Percentiles rank a stretch among this genome's conserved stretches.
Evolutionary conservation across 2,888 invertebrate species (phyloP).

Genomic region (Xanthostigma xanthostigma): DNA sequence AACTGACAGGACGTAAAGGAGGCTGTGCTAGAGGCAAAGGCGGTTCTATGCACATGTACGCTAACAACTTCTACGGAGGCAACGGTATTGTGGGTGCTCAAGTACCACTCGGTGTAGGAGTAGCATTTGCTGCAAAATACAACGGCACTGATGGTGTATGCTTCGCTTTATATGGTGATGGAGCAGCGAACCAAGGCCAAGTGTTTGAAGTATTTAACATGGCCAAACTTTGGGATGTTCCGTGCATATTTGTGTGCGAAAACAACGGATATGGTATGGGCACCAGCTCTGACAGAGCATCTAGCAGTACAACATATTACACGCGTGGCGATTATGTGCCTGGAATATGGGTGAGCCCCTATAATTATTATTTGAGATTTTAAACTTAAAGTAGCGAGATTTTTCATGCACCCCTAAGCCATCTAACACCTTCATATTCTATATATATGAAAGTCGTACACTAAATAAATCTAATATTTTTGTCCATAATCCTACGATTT

Average conservation of each 20-base stretch:
- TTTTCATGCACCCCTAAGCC: neutral
- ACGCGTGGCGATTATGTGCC: slow-evolving; percentile 89
- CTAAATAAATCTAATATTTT: too few relatives aligned
- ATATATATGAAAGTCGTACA: too few relatives aligned
- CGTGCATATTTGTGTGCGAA: slow-evolving; percentile 90
- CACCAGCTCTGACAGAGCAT: slow-evolving; percentile 75
- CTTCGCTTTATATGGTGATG: slow-evolving; percentile 84
- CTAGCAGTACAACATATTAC: slow-evolving; percentile 83
- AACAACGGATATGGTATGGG: slow-evolving; percentile 99
- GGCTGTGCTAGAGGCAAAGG: too few relatives aligned
- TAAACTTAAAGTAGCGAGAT: neutral
- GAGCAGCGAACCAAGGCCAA: slow-evolving; percentile 90
- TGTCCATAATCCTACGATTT: too few relatives aligned
- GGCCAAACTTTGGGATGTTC: slow-evolving; percentile 88
- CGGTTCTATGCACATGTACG: too few relatives aligned
- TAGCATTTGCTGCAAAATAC: slow-evolving; percentile 88
- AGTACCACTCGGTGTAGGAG: slow-evolving; percentile 88
- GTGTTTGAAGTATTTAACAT: slow-evolving; percentile 88
- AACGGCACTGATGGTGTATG: slow-evolving; percentile 71
- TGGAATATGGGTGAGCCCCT: slow-evolving; percentile 67
- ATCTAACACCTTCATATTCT: neutral
- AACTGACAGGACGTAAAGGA: slow-evolving; percentile 58
- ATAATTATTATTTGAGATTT: neutral
- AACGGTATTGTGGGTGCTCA: slow-evolving; percentile 14
- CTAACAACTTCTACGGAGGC: too few relatives aligned